These are phyloP conservation scores for Lophius americanus DNA, from an alignment of 2,797 vertebrate genomes.

Conservation along the genomic window DNA sequence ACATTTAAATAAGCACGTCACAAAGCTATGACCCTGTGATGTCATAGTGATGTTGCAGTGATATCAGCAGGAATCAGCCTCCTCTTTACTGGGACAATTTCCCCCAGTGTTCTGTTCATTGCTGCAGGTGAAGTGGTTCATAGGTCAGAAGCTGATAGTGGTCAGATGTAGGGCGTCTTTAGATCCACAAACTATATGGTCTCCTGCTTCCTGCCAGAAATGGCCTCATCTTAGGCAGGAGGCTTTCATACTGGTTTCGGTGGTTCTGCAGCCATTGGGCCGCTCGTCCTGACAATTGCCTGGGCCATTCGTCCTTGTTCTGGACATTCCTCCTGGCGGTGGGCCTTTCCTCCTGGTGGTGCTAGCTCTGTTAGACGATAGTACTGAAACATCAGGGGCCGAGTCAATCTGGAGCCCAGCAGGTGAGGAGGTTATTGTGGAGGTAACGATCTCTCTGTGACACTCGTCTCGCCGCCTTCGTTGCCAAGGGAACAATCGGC, in stretches of 20 bases:
- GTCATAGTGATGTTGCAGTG: too few species aligned
- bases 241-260: background rate
- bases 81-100: too few species aligned
- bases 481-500: slow-evolving; percentile 78
- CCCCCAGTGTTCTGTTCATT: too few species aligned
- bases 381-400: slow-evolving; percentile 79
- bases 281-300: slow-evolving; percentile 27
- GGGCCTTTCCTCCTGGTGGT: slow-evolving; percentile 65
- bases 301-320: slow-evolving; percentile 64
- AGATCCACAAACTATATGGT: slow-evolving; percentile 46
- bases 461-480: slow-evolving; percentile 78
- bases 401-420: slow-evolving; percentile 80
- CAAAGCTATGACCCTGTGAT: too few species aligned
- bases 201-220: slow-evolving; percentile 38
- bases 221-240: slow-evolving; percentile 35
- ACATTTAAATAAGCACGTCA: too few species aligned
- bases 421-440: slow-evolving; percentile 83
- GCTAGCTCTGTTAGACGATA: slow-evolving; percentile 73
- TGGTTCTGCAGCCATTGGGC: slow-evolving; percentile 20
- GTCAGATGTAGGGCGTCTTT: slow-evolving; percentile 63
- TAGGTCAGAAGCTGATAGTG: too few species aligned
- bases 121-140: too few species aligned
- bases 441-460: slow-evolving; percentile 85
- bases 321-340: slow-evolving; percentile 42
- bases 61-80: too few species aligned